Base-by-base conservation (phyloP, 2,888 invertebrate species). In the Hypena proboscidalis region DNA sequence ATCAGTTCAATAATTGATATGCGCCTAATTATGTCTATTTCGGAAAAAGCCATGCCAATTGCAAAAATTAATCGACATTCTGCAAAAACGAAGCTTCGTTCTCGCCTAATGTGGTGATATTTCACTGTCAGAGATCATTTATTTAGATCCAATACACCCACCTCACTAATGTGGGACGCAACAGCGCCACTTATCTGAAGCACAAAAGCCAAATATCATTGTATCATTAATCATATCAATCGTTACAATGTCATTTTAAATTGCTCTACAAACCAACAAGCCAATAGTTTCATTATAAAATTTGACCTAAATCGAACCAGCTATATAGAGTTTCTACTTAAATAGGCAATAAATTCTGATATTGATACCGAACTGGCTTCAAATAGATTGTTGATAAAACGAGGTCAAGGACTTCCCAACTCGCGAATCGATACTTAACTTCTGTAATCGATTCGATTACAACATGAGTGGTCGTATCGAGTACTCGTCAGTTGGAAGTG, bases 371-470 rank as follows among this genome's bases (percentile, higher is more conserved):
- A 44, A 31, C 15, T 35, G 36, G 39, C 41, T 48, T 36, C 41
- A 44, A 50, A 55, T 55, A 58, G 50, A 63, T 33, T 50, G 47
- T 32, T 50, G 51, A 58, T 53, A 46, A 49, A 64, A 61, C 35
- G 51, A 47, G 63, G 58, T 64, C 65, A 64, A 61, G 65, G 63
- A 39, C 58, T 52, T 27, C 17, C 3, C 21, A 58, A 61, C 44
- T 53, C 48, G 31, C 37, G 25, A 64, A 64, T 64, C 65, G 56
- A 61, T 64, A 53, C 23, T 17, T 19, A 55, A 61, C 40, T 55
- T 55, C 45, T 38, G 31, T 52, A 50, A 52, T 58, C 55, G 42
- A 58, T 48, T 58, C 37, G 40, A 48, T 56, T 64, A 61, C 39
- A 29, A 51, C 37, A 52, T 40, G 34, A 50, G 48, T 52, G 39